Conservation (phyloP, 2,797 vertebrate genomes). For the Toxotes lorentzi region DNA sequence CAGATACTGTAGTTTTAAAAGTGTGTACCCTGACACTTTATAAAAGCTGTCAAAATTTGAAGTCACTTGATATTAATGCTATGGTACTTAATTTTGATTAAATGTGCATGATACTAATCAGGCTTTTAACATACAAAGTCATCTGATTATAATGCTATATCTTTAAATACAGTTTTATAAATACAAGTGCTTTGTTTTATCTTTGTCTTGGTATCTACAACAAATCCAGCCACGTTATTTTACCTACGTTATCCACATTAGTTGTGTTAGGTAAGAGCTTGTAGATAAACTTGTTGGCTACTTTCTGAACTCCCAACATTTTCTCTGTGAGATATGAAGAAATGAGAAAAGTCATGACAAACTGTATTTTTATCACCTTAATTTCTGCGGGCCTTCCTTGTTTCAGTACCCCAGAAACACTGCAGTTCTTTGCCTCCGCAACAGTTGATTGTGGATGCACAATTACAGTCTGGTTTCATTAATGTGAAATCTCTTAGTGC, state of each 20-base stretch:
- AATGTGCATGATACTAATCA: neutral
- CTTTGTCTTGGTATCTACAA: no score
- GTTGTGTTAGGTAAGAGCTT: neutral
- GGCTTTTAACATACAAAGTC: neutral
- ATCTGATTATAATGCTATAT: no score
- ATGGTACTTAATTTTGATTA: no score
- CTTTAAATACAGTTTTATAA: no score
- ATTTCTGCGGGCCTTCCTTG: neutral
- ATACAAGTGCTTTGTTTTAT: neutral
- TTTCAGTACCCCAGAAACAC: neutral
- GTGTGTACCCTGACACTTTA: neutral
- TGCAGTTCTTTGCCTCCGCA: neutral
- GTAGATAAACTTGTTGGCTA: neutral
- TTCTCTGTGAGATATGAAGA: neutral
- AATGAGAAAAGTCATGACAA: neutral
- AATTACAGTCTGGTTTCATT: slow-evolving; percentile 40
- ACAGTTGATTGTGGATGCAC: neutral
- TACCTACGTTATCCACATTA: neutral
- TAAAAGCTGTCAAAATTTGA: neutral
- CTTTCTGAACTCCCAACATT: neutral
- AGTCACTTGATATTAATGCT: neutral
- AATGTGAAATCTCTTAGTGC: slow-evolving; percentile 20
- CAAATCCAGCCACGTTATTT: neutral
- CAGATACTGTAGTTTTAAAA: no score
- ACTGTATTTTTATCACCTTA: neutral